These are phyloP conservation scores for Proctacanthus coquilletti DNA, from an alignment of 1,140 invertebrate genomes.

Conservation along the genomic window DNA sequence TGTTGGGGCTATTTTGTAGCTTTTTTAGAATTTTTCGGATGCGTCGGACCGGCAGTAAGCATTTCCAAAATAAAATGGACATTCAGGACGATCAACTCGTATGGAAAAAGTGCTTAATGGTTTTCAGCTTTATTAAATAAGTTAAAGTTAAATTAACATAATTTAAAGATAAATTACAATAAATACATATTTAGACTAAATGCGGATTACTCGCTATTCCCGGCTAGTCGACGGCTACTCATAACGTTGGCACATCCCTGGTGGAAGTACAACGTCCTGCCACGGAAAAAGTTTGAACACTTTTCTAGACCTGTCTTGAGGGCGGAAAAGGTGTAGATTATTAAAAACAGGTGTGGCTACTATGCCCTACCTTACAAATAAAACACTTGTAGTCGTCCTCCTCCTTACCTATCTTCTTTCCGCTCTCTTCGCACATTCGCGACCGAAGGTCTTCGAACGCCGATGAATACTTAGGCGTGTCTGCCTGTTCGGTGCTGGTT, in stretches of 20 bases:
- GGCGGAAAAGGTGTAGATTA: slow-evolving; percentile 6
- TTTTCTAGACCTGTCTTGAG: slow-evolving; percentile 30
- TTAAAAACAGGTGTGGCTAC: slow-evolving; percentile 11
- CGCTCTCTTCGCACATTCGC: slow-evolving; percentile 1
- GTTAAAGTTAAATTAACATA: no score
- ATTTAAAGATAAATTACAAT: no score
- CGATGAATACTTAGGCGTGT: slow-evolving; percentile 1
- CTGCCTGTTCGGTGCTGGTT: slow-evolving; percentile 18
- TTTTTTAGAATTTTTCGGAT: no score
- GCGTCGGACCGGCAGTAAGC: no score
- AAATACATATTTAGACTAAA: no score
- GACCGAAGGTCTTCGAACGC: slow-evolving; percentile 4
- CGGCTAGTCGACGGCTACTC: slow-evolving; percentile 24
- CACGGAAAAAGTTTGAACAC: slow-evolving; percentile 25
- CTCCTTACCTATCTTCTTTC: not conserved
- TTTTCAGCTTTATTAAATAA: no score
- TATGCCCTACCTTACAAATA: slow-evolving; percentile 32
- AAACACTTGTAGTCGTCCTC: slow-evolving; percentile 32
- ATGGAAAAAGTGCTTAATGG: no score
- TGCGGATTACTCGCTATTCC: no score
- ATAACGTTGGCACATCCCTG: slow-evolving; percentile 29
- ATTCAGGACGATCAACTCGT: no score
- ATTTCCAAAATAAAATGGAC: no score
- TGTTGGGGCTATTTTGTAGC: no score
- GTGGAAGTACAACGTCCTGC: slow-evolving; percentile 28